These are phyloP conservation scores for Coreius guichenoti DNA, from an alignment of 2,797 vertebrate genomes.

Conservation along the genomic window DNA sequence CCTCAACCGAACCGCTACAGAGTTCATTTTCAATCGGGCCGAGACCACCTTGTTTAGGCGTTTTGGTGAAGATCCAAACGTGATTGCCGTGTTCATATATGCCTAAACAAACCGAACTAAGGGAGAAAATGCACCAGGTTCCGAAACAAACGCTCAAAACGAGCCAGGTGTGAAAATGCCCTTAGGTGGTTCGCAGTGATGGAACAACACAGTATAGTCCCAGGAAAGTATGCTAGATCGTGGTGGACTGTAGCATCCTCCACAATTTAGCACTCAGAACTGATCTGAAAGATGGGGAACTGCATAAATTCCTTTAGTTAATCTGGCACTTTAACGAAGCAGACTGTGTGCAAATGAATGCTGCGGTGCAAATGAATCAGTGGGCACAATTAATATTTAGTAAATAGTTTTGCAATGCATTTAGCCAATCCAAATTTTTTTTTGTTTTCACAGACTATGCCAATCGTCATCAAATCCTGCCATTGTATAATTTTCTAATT, in stretches of 20 bases:
- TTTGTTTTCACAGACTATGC: background rate
- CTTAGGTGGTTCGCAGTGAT: background rate
- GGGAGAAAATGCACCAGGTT: no score
- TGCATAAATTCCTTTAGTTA: constrained; percentile 11
- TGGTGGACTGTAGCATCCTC: background rate
- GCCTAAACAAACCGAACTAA: no score
- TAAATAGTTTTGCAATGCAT: constrained; percentile 37
- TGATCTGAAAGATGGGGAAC: background rate
- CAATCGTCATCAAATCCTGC: constrained; percentile 37
- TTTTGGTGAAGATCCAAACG: no score
- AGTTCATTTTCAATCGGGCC: no score
- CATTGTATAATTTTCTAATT: constrained; percentile 37
- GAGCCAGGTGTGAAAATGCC: no score
- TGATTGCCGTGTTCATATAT: no score
- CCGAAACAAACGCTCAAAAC: no score
- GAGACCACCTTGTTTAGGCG: no score
- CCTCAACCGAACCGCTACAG: no score
- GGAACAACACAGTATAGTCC: background rate
- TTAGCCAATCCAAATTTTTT: constrained; percentile 47
- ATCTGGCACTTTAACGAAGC: constrained; percentile 14
- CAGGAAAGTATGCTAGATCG: background rate
- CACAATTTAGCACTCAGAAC: background rate
- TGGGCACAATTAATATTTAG: background rate
- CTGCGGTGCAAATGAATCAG: constrained; percentile 22
- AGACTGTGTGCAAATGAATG: background rate